Evolutionary conservation across 2,113 vertebrate genomes (phyloP), one percentile per base, ranked within the genome.

Genomic region (Galeopterus variegatus): DNA sequence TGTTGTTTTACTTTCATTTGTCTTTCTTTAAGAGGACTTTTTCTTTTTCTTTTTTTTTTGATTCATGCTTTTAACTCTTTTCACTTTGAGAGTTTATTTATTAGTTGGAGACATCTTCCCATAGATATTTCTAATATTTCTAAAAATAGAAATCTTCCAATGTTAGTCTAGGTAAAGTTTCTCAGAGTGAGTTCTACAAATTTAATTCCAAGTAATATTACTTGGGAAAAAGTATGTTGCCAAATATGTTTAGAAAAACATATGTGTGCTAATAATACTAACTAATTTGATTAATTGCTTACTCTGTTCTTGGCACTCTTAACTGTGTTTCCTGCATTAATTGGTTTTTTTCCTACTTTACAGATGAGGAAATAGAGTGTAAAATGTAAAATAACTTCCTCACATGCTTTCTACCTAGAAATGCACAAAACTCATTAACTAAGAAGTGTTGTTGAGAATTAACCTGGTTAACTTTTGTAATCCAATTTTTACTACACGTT

Each of bases 131-230:
- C 11, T 93, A 79, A 48, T 8, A 60, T 70, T 81, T 97, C 11
- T 93, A 79, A 48, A 8, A 83, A 45, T 54, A 65, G 8, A 90
- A 81, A 90, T 45, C 18, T 28, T 58, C 28, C 18, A 64, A 0
- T 72, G 70, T 79, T 91, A 94, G 23, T 88, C 12, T 50, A 69
- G 10, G 45, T 28, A 69, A 19, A 70, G 26, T 64, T 92, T 95
- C 18, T n/a, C 28, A 80, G 24, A 87, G 31, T 41, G 21, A 86
- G 33, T 83, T 89, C 33, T 70, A 3, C 6, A 80, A 87, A 87
- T 80, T 83, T 91, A 82, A 92, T 91, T 83, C n/a, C 60, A 94
- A 88, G 31, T 85, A 83, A 26, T 83, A 28, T 84, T 90, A 82
- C 28, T 76, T 64, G 3, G 15, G 3, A 13, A 62, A 58, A 65